phyloP scores from a whole-genome alignment of 2,888 invertebrate genomes.

The Apamea crenata region DNA sequence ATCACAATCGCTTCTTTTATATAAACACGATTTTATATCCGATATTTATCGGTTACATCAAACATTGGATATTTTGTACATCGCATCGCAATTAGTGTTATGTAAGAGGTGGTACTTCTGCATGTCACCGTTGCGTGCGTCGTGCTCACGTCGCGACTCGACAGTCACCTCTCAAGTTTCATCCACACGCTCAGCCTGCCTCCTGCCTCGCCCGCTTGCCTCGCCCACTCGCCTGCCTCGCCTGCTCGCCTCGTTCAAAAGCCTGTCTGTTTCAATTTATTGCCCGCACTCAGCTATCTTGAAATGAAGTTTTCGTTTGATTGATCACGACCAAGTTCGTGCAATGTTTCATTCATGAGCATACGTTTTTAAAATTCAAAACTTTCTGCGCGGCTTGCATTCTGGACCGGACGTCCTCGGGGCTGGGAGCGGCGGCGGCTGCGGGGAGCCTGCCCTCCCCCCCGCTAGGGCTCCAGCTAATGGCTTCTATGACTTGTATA shows the following conservation, averaged over 20 bases:
- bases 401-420: constrained; percentile 35
- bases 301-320: constrained; percentile 61
- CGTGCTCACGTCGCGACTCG: constrained; percentile 21
- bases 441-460: background rate
- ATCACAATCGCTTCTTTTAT: background rate
- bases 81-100: background rate
- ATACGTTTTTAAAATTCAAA: constrained; percentile 57
- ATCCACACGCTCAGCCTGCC: constrained; percentile 8
- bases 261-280: constrained; percentile 63
- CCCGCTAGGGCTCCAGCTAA: constrained; percentile 17
- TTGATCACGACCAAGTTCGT: constrained; percentile 63
- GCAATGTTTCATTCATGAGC: constrained; percentile 62
- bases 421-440: background rate
- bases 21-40: background rate
- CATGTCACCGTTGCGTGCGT: background rate
- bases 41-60: background rate
- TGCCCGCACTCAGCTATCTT: constrained; percentile 58
- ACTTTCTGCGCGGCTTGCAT: constrained; percentile 37
- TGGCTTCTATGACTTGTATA: constrained; percentile 52
- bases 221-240: constrained; percentile 26
- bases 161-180: constrained; percentile 45
- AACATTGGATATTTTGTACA: background rate
- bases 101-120: constrained; percentile 18
- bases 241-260: constrained; percentile 34
- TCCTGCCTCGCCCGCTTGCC: constrained; percentile 19